Base-by-base conservation (phyloP, 2,113 vertebrate genomes). In the Chamaea fasciata region DNA sequence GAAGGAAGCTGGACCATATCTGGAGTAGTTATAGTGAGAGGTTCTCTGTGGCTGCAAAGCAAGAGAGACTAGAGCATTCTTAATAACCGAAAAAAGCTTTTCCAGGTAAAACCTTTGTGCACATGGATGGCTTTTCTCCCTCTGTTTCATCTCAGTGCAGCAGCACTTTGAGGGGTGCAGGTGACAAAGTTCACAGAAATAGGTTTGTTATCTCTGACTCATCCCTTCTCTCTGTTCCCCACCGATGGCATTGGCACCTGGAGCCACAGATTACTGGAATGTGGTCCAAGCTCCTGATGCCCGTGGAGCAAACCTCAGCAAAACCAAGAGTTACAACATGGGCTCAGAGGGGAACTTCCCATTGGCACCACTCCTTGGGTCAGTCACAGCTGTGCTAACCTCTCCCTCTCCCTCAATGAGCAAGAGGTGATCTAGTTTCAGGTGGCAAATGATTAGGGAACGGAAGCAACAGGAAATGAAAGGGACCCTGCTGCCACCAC, bases 1-100 rank as follows among this genome's bases (percentile, higher is more conserved):
- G 88, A 96, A 97, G 95, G 92, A 96, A 97, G 91, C 39, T 80
- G 90, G 85, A 90, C 86, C 95, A 76, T 94, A 90, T 90, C 81
- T 90, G 71, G 80, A 92, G 78, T 69, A 76, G 47, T 95, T 91
- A 47, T 63, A 87, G 83, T 88, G 90, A 96, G 94, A 96, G 87
- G 92, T 23, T 76, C 81, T 93, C 31, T 78, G 93, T 68, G 91
- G 79, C 91, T 83, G 87, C 73, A 75, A 64, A 95, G 71, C 5
- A 20, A 95, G 80, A 93, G 15, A 95, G 30, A 39, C 28, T 42
- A 49, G 6, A 50, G 46, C 31, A 70, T 76, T 86, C 71, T 84
- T 15, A 69, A 80, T 50, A 90, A 90, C 46, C 0, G 3, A 78
- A 69, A 59, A 84, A 94, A 57, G 26, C 55, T 89, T 76, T 89